Evolutionary conservation across 2,888 invertebrate genomes (phyloP).

Genomic region (Chalcosyrphus nemorum): DNA sequence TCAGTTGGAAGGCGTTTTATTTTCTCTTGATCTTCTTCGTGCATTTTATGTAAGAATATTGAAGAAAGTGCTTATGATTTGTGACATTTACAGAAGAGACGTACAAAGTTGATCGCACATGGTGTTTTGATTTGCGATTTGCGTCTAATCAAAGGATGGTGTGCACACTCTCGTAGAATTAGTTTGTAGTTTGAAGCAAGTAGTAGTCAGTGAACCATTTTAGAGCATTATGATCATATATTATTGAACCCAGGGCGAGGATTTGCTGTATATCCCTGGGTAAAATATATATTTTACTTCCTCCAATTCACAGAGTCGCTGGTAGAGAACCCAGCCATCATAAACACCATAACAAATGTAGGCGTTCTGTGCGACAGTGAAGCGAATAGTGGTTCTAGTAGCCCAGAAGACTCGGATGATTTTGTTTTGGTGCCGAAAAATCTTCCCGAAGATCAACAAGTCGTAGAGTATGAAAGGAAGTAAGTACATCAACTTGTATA

Average conservation of each 20-base stretch:
- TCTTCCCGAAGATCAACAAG: conserved; percentile 84
- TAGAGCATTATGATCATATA: no score
- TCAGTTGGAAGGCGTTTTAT: not conserved
- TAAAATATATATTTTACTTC: not conserved
- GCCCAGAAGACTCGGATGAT: conserved; percentile 89
- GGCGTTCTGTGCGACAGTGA: conserved; percentile 83
- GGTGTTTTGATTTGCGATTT: no score
- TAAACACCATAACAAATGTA: conserved; percentile 84
- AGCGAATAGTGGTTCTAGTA: conserved; percentile 83
- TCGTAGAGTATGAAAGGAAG: conserved; percentile 79
- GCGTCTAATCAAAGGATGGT: no score
- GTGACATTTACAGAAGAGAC: not conserved
- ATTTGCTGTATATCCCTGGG: not conserved
- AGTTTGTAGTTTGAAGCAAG: no score
- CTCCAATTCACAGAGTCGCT: conserved; percentile 82
- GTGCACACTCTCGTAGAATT: no score
- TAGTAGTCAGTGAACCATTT: no score
- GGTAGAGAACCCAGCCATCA: conserved; percentile 83
- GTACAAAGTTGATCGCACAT: no score
- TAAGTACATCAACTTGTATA: conserved; percentile 60
- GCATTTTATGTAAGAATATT: conserved; percentile 3
- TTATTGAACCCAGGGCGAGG: no score
- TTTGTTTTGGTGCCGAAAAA: conserved; percentile 91
- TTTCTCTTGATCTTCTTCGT: not conserved
- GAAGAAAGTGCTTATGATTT: no score